These are phyloP conservation scores for Pectinophora gossypiella DNA, from an alignment of 1,140 invertebrate species.

Conservation along the genomic window DNA sequence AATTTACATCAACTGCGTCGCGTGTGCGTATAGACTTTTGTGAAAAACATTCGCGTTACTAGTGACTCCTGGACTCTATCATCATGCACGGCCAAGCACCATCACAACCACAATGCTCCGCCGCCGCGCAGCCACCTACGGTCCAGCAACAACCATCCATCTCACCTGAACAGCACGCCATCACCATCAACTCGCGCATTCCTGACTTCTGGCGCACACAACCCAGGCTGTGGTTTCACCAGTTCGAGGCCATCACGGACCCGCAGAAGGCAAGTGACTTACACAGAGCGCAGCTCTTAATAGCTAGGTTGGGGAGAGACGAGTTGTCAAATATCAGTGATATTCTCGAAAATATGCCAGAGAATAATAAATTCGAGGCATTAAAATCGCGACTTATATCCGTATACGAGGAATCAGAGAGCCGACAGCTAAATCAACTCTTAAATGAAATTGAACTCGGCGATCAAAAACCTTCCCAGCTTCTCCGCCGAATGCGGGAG, in stretches of 20 bases:
- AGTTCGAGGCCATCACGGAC: background rate
- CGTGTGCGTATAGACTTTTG: too few species aligned
- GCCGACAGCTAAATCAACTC: background rate
- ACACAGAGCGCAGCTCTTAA: background rate
- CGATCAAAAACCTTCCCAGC: background rate
- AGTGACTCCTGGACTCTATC: too few species aligned
- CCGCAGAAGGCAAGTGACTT: background rate
- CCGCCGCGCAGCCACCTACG: too few species aligned
- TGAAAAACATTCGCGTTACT: too few species aligned
- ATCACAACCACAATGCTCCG: too few species aligned
- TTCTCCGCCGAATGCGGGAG: background rate
- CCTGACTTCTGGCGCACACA: background rate
- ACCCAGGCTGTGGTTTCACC: background rate
- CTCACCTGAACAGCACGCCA: background rate
- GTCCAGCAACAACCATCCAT: too few species aligned
- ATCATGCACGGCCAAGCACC: too few species aligned
- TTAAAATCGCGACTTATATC: background rate
- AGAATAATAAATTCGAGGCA: background rate
- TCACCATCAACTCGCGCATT: background rate
- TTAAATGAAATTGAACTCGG: background rate
- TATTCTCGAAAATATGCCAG: background rate
- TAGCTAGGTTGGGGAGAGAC: background rate
- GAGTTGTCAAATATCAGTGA: background rate
- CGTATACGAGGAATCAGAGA: background rate
- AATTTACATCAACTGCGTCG: too few species aligned